Conservation (phyloP, 2,797 vertebrate genomes). For the Thripadectes ignobilis region DNA sequence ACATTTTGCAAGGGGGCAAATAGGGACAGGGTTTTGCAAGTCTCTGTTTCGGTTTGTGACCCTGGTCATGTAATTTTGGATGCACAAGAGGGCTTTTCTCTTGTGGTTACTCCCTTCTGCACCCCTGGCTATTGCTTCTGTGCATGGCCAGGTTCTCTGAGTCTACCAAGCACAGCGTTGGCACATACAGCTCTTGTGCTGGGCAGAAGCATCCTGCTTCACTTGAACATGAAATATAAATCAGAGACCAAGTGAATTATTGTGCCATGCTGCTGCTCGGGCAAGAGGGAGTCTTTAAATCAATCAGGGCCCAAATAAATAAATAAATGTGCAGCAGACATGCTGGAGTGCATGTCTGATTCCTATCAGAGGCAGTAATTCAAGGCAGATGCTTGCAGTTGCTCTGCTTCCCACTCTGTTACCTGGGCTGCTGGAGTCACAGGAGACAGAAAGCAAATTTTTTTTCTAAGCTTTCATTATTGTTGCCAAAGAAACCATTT, state of each 20-base stretch:
- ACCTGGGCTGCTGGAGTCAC: slow-evolving; percentile 52
- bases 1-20: neutral
- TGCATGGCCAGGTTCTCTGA: neutral
- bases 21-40: rapidly evolving
- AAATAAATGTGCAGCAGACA: slow-evolving; percentile 54
- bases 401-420: neutral
- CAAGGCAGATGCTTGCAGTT: slow-evolving; percentile 53
- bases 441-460: slow-evolving; percentile 11
- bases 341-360: slow-evolving; percentile 53
- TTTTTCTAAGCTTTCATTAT: slow-evolving; percentile 19
- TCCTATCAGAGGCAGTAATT: slow-evolving; percentile 55
- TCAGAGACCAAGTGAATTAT: slow-evolving; percentile 63
- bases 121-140: neutral
- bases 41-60: neutral
- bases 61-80: neutral
- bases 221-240: slow-evolving; percentile 46
- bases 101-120: neutral
- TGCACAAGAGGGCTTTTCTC: neutral
- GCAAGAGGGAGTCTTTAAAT: slow-evolving; percentile 65
- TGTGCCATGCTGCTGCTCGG: slow-evolving; percentile 42
- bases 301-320: slow-evolving; percentile 64
- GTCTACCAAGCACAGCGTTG: neutral
- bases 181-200: neutral
- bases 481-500: slow-evolving; percentile 66
- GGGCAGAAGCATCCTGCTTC: slow-evolving; percentile 19